phyloP scores from a whole-genome alignment of 2,797 vertebrate species.

The Betta splendens region DNA sequence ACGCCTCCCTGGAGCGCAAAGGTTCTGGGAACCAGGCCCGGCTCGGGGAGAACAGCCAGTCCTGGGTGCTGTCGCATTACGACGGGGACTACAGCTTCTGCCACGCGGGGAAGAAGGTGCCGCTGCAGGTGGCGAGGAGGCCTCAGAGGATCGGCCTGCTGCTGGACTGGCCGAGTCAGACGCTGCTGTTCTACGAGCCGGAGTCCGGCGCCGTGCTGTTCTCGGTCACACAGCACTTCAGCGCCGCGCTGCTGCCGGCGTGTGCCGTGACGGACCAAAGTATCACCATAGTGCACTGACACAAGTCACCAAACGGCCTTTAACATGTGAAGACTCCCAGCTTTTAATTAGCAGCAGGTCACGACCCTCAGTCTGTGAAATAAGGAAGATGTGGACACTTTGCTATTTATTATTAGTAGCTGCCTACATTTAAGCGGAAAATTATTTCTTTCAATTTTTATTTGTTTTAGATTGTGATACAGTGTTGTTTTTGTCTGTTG shows the following conservation, averaged over 20 bases:
- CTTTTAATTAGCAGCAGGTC: slow-evolving; percentile 21
- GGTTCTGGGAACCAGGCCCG: slow-evolving; percentile 84
- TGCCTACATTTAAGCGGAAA: background rate
- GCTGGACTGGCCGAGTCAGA: slow-evolving; percentile 86
- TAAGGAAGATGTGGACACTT: slow-evolving; percentile 18
- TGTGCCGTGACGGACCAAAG: slow-evolving; percentile 89
- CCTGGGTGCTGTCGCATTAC: slow-evolving; percentile 92
- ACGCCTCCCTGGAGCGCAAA: slow-evolving; percentile 86
- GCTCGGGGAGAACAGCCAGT: slow-evolving; percentile 86
- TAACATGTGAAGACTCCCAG: slow-evolving; percentile 19
- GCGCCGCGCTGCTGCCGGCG: slow-evolving; percentile 82
- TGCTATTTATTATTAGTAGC: slow-evolving; percentile 7
- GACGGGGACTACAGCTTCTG: slow-evolving; percentile 89
- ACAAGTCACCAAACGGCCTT: background rate
- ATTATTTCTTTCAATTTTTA: slow-evolving; percentile 1
- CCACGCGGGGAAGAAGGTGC: slow-evolving; percentile 76
- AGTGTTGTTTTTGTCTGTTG: slow-evolving; percentile 14
- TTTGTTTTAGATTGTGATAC: slow-evolving; percentile 25
- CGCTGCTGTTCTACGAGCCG: slow-evolving; percentile 88
- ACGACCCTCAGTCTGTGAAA: slow-evolving; percentile 11
- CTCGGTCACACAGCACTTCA: slow-evolving; percentile 75
- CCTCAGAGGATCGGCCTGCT: slow-evolving; percentile 85
- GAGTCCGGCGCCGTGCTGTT: slow-evolving; percentile 82
- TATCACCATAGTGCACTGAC: slow-evolving; percentile 80
- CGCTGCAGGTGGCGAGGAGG: slow-evolving; percentile 78